Base-by-base conservation (phyloP, 2,797 vertebrate genomes). In the Myripristis jacobus region DNA sequence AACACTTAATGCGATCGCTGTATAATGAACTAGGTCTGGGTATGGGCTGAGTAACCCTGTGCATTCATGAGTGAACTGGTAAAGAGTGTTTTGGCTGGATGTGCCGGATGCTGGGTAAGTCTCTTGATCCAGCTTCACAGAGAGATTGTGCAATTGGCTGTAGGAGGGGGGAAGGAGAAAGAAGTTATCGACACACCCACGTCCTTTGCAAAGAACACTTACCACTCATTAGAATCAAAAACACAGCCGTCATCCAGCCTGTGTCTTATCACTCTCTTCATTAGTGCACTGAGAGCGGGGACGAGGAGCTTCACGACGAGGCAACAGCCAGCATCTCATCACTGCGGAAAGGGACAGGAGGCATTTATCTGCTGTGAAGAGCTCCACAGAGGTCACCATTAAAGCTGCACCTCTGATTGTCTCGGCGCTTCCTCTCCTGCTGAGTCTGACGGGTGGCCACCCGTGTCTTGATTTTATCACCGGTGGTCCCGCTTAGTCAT, bases 161-260 rank as follows among this genome's bases (percentile, higher is more conserved):
- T 3, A 12, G 21, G 47, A 1, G 16, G 19, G 63, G 15, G 51
- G 43, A 44, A 16, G 52, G 7, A 44, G 43, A 75, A 48, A 46
- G 48, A 66, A 68, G 48, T 41, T 67, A 70, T 73, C 38, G 68
- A 47, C 61, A 65, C 79, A 68, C 79, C 66, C 73, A 75, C 66
- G 48, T 68, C 52, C 48, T 81, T 69, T 11, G 53, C 31, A 58
- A 77, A 80, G 73, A 71, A 51, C 84, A 68, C 80, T 85, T 69
- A 57, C 51, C 5, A 11, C 61, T 82, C 75, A 81, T 84, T 85
- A 77, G 68, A 85, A 80, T 87, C 57, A 81, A 80, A 86, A 84
- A 73, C 69, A 68, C 66, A 53, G 73, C 79, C 60, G 19, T 48
- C 78, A 62, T 74, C 56, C 21, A n/a, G 47, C 36, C 74, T 1